A percentile compares a stretch with the other conserved stretches of the same genome.
Conservation (phyloP, 2,113 vertebrate species). For the Prinia subflava region DNA sequence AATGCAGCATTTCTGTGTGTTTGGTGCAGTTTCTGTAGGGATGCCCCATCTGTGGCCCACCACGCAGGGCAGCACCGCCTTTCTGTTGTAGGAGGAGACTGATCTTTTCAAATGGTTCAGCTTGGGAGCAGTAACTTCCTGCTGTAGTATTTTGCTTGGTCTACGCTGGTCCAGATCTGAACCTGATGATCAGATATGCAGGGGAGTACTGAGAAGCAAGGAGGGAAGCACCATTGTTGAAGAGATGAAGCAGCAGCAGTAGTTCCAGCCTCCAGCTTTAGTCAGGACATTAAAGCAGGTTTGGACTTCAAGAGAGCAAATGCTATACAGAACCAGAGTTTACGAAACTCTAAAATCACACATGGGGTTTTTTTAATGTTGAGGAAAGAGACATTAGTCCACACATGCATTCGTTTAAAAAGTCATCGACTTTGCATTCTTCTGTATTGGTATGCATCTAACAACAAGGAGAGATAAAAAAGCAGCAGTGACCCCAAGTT, state of each 20-base stretch:
- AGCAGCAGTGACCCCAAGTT: not conserved
- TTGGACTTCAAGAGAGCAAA: not conserved
- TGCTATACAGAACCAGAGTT: not conserved
- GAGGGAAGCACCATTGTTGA: fast-evolving
- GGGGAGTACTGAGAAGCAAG: fast-evolving
- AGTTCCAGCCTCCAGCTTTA: not conserved
- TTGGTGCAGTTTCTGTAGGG: not conserved
- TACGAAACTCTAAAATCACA: not conserved
- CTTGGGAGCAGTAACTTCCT: not conserved
- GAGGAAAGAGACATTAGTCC: not conserved
- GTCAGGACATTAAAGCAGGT: not conserved
- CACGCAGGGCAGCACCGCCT: not conserved
- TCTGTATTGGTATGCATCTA: not conserved
- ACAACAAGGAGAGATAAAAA: not conserved
- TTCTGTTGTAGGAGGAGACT: not conserved
- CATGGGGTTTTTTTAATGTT: fast-evolving
- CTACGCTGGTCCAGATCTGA: not conserved
- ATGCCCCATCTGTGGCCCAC: not conserved
- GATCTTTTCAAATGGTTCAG: not conserved
- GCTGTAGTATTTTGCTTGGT: not conserved
- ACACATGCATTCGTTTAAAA: not conserved
- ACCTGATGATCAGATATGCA: not conserved
- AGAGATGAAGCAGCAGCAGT: not conserved
- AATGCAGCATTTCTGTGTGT: not conserved
- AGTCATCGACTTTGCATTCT: not conserved